Percentiles rank a stretch among this genome's conserved stretches.
Conservation (phyloP, 1,140 invertebrate species). For the Drosophila lacertosa region DNA sequence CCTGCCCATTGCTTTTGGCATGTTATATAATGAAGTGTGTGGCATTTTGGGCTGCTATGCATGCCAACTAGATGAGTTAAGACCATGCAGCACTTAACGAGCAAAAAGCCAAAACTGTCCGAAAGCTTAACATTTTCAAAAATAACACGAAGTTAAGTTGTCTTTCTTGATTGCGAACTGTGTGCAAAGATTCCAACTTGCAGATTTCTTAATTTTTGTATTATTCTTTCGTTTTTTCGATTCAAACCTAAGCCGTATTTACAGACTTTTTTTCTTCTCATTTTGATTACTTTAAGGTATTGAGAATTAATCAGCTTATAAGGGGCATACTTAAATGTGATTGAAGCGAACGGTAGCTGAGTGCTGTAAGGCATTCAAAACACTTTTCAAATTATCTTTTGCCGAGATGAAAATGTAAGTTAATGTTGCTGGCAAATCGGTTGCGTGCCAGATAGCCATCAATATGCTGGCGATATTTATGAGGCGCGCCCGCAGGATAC, state of each 20-base stretch:
- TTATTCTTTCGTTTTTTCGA: no score
- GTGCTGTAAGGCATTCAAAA: conserved; percentile 53
- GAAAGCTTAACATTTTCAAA: neutral
- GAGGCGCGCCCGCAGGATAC: conserved; percentile 79
- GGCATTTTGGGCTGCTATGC: conserved; percentile 17
- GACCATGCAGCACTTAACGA: neutral
- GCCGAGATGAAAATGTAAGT: conserved; percentile 23
- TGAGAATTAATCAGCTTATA: conserved; percentile 19
- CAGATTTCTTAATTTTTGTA: no score
- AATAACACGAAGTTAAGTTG: neutral
- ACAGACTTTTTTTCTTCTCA: no score
- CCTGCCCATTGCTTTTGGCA: conserved; percentile 21
- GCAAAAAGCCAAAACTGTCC: neutral
- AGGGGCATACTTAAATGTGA: conserved; percentile 11
- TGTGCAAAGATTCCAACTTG: no score
- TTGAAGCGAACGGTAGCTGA: conserved; percentile 57
- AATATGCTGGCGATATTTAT: conserved; percentile 82
- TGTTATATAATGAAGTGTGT: conserved; percentile 51
- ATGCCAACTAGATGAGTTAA: conserved; percentile 17
- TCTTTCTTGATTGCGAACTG: no score
- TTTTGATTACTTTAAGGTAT: neutral
- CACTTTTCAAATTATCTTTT: conserved; percentile 80
- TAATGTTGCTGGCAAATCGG: conserved; percentile 39
- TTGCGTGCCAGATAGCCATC: conserved; percentile 78
- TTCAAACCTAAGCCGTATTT: no score